Evolutionary conservation across 2,888 invertebrate species (phyloP).

Genomic region (Palloptera scutellata): DNA sequence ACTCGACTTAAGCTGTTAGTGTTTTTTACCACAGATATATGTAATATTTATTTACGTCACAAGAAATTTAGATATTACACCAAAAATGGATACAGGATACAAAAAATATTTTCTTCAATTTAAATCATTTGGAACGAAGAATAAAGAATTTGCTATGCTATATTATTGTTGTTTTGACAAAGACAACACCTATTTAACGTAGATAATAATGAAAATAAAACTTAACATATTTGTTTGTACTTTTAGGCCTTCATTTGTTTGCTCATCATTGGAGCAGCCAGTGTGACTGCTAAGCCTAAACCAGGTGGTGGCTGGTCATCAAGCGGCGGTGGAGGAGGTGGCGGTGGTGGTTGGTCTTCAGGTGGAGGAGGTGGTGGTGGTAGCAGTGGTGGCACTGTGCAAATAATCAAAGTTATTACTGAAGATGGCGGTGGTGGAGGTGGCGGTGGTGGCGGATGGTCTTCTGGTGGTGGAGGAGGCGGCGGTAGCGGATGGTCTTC

Average conservation of each 20-base stretch:
- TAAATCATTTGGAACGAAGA: too few relatives aligned
- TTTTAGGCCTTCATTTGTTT: constrained; percentile 58
- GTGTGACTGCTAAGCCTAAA: constrained; percentile 57
- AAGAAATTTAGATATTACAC: too few relatives aligned
- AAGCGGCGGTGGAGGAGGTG: constrained; percentile 40
- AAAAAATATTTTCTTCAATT: too few relatives aligned
- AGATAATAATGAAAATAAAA: too few relatives aligned
- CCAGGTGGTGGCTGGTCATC: constrained; percentile 48
- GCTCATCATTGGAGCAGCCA: constrained; percentile 56
- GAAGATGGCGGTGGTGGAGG: constrained; percentile 43
- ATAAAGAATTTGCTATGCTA: too few relatives aligned
- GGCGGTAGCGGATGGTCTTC: constrained; percentile 40
- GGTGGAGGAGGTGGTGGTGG: constrained; percentile 45
- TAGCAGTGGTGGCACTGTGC: constrained; percentile 43
- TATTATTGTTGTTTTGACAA: too few relatives aligned
- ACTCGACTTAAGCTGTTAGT: too few relatives aligned
- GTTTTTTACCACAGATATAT: too few relatives aligned
- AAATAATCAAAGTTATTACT: constrained; percentile 43
- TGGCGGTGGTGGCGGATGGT: constrained; percentile 40
- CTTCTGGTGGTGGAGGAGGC: constrained; percentile 40
- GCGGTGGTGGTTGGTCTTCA: constrained; percentile 46
- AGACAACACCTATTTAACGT: too few relatives aligned
- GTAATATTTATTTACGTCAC: too few relatives aligned
- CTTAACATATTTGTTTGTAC: background rate
- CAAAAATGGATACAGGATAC: too few relatives aligned